phyloP scores from a whole-genome alignment of 2,113 vertebrate species.

The Sialia sialis region DNA sequence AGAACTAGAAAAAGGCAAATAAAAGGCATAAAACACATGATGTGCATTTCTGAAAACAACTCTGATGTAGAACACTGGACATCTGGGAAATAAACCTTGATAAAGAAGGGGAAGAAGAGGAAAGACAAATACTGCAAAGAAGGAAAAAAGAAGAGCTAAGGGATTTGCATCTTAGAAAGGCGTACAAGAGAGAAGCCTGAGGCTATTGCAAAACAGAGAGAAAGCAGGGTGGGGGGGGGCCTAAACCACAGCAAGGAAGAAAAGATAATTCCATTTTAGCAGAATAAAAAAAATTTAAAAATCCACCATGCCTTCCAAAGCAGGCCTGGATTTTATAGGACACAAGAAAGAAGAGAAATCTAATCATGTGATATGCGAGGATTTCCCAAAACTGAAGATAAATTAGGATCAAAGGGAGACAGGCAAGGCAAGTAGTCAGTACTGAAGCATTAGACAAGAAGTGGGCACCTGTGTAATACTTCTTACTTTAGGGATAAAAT shows the following conservation, averaged over 20 bases:
- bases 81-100: constrained; percentile 22
- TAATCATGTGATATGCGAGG: neutral
- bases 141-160: neutral
- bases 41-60: neutral
- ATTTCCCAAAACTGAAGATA: neutral
- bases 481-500: neutral
- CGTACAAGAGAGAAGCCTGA: neutral
- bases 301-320: neutral
- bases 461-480: neutral
- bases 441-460: neutral
- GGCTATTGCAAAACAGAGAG: neutral
- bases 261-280: neutral
- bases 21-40: neutral
- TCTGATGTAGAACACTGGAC: neutral
- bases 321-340: neutral
- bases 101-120: neutral
- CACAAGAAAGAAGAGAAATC: neutral
- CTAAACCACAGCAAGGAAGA: neutral
- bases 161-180: neutral
- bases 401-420: neutral
- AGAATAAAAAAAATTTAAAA: neutral
- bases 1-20: neutral
- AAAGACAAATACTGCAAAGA: neutral
- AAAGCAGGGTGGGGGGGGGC: neutral
- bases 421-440: neutral